These are phyloP conservation scores for Pseudomyrmex sp. DNA, from an alignment of 1,140 invertebrate genomes.

Conservation along the genomic window DNA sequence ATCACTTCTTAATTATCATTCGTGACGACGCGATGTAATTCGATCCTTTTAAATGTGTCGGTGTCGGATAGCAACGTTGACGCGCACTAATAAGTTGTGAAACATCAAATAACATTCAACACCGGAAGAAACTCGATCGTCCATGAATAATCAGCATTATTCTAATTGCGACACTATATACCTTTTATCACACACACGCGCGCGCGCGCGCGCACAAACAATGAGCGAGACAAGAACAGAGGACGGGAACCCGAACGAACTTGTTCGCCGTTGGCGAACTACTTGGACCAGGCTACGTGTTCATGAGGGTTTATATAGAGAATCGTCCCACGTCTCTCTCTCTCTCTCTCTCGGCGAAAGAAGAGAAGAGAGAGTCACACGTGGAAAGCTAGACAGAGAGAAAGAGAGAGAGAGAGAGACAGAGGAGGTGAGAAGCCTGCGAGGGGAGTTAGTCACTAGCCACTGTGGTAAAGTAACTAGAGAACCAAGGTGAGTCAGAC, in stretches of 20 bases:
- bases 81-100: neutral
- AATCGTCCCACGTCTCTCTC: constrained; percentile 79
- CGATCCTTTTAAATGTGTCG: neutral
- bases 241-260: constrained; percentile 61
- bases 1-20: constrained; percentile 11
- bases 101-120: neutral
- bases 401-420: constrained; percentile 34
- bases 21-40: neutral
- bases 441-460: constrained; percentile 47
- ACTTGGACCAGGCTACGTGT: constrained; percentile 70
- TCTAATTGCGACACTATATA: constrained; percentile 38
- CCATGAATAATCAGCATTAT: constrained; percentile 14
- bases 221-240: constrained; percentile 23
- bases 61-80: neutral
- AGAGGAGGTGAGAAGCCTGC: constrained; percentile 3
- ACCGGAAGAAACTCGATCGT: constrained; percentile 37
- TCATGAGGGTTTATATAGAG: constrained; percentile 83
- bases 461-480: constrained; percentile 26
- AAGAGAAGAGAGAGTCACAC: constrained; percentile 69
- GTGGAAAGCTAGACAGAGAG: constrained; percentile 56
- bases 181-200: constrained; percentile 46
- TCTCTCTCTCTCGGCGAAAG: constrained; percentile 6
- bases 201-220: constrained; percentile 26
- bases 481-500: constrained; percentile 5
- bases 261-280: constrained; percentile 74